Conservation (phyloP, 2,888 invertebrate species). For the Hybos culiciformis region DNA sequence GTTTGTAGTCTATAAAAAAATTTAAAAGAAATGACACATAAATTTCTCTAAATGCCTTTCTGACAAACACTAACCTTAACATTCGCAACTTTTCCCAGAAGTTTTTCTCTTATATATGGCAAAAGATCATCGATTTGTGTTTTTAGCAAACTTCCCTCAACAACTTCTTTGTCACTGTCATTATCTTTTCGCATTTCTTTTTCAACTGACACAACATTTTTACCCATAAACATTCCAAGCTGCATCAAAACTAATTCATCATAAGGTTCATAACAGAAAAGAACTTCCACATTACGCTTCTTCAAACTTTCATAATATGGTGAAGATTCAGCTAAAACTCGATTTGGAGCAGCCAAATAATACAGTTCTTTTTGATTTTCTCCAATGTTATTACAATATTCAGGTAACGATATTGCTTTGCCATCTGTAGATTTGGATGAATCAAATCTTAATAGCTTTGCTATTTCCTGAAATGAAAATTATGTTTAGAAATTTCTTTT, state of each 20-base stretch:
- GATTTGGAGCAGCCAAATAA: constrained; percentile 89
- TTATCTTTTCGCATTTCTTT: constrained; percentile 69
- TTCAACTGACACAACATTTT: constrained; percentile 74
- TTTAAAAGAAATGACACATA: background rate
- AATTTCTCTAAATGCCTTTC: background rate
- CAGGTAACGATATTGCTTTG: constrained; percentile 59
- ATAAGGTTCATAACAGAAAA: constrained; percentile 94
- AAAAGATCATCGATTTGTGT: constrained; percentile 66
- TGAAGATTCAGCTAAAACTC: constrained; percentile 80
- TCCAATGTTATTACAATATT: constrained; percentile 65
- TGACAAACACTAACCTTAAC: constrained; percentile 43
- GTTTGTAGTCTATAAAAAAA: constrained; percentile 43
- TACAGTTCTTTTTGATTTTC: constrained; percentile 75
- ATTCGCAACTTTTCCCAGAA: constrained; percentile 66
- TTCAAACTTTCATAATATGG: constrained; percentile 91
- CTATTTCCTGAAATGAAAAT: too few species aligned
- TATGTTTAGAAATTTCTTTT: too few species aligned
- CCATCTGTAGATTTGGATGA: constrained; percentile 65
- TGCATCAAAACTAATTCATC: constrained; percentile 92
- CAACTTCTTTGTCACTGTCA: constrained; percentile 43
- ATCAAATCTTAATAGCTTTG: constrained; percentile 81
- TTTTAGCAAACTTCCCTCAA: constrained; percentile 54
- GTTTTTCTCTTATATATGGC: constrained; percentile 59
- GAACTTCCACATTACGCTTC: constrained; percentile 73
- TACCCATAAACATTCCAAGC: constrained; percentile 57